Evolutionary conservation across 2,888 invertebrate species (phyloP).

Genomic region (Auanema freiburgensis): DNA sequence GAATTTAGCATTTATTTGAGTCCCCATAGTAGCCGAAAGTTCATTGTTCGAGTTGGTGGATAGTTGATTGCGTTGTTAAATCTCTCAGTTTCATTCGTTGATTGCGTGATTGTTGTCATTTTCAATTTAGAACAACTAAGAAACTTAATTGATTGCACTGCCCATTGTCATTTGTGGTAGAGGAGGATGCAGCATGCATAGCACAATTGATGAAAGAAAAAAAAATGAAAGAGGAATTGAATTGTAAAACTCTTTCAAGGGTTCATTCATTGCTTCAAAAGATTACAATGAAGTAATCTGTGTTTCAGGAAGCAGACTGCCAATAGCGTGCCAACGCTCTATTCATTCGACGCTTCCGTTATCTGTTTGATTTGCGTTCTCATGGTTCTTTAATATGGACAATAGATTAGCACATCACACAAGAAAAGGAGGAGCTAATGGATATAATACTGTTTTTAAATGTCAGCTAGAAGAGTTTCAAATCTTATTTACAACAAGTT

Average conservation of each 20-base stretch:
- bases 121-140: slow-evolving; percentile 9
- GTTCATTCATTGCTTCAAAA: slow-evolving; percentile 1
- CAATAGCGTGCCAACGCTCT: too few species aligned
- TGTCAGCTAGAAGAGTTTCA: too few species aligned
- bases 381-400: too few species aligned
- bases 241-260: slow-evolving; percentile 1
- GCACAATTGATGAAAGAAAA: slow-evolving; percentile 10
- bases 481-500: too few species aligned
- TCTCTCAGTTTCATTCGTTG: not conserved
- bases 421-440: too few species aligned
- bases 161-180: not conserved
- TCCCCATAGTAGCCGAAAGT: slow-evolving; percentile 22
- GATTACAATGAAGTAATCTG: not conserved
- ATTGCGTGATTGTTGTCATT: not conserved
- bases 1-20: slow-evolving; percentile 11
- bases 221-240: slow-evolving; percentile 5
- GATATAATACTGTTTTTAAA: too few species aligned
- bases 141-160: slow-evolving; percentile 15
- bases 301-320: not conserved
- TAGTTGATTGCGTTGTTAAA: slow-evolving; percentile 29
- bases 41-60: slow-evolving; percentile 29
- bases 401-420: too few species aligned
- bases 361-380: too few species aligned
- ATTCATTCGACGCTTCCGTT: too few species aligned
- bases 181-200: slow-evolving; percentile 2